A percentile compares a stretch with the other conserved stretches of the same genome.
phyloP scores from a whole-genome alignment of 2,888 invertebrate species.

The Athalia cordata region DNA sequence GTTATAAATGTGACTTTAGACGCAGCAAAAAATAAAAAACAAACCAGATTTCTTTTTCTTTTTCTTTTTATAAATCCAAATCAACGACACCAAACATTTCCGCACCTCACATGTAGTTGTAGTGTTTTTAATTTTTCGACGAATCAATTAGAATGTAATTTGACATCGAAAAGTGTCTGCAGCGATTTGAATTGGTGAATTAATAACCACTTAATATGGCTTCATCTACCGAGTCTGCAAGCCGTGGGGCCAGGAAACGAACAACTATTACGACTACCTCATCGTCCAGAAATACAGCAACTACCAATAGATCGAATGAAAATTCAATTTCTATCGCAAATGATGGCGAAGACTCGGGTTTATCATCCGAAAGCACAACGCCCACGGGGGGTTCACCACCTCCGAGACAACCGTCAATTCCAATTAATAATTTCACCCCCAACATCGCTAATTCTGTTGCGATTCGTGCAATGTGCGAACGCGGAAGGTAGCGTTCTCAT shows the following conservation, averaged over 20 bases:
- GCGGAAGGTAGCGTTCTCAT: constrained; percentile 59
- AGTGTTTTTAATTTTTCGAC: too few relatives aligned
- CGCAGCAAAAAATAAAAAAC: neutral
- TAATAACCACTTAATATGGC: neutral
- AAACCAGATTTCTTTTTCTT: neutral
- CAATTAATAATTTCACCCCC: constrained; percentile 41
- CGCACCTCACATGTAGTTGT: too few relatives aligned
- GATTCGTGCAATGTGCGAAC: constrained; percentile 59
- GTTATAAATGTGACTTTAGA: neutral
- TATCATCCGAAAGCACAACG: constrained; percentile 70
- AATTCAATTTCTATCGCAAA: constrained; percentile 50
- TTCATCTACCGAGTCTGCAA: constrained; percentile 21
- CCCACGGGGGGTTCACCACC: constrained; percentile 69
- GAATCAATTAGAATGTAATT: too few relatives aligned
- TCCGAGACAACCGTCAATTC: constrained; percentile 59
- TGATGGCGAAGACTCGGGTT: constrained; percentile 68
- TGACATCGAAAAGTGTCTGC: too few relatives aligned
- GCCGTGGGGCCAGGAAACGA: constrained; percentile 39
- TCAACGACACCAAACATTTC: neutral
- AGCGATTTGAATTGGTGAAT: neutral
- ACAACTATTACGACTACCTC: constrained; percentile 1
- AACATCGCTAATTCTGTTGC: constrained; percentile 57
- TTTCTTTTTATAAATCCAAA: neutral
- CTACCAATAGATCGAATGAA: constrained; percentile 2
- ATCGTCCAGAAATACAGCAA: neutral